phyloP scores from a whole-genome alignment of 2,113 vertebrate genomes.

The Myxocyprinus asiaticus region DNA sequence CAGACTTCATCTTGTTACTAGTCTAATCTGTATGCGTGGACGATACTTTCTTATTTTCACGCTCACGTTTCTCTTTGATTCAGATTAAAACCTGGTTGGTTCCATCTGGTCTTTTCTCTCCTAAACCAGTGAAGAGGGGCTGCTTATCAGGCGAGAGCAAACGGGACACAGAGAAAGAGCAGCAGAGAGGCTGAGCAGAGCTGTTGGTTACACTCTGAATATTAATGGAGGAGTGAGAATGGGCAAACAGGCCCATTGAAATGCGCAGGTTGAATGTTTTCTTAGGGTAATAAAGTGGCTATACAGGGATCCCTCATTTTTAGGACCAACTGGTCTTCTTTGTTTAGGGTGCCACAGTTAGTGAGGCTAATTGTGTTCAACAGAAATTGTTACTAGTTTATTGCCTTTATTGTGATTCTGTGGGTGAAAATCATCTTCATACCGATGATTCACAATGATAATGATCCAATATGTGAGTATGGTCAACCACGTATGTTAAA shows the following conservation, averaged over 20 bases:
- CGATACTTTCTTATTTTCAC: slow-evolving; percentile 42
- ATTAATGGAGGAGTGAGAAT: slow-evolving; percentile 73
- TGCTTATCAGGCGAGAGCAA: slow-evolving; percentile 70
- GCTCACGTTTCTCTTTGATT: slow-evolving; percentile 47
- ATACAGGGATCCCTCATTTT: slow-evolving; percentile 66
- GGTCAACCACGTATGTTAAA: too few relatives aligned
- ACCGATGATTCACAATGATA: background rate
- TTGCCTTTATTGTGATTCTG: slow-evolving; percentile 9
- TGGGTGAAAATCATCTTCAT: background rate
- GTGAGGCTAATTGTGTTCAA: slow-evolving; percentile 28
- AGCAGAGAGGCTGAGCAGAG: slow-evolving; percentile 48
- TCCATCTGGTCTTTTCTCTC: slow-evolving; percentile 71
- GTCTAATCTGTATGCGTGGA: slow-evolving; percentile 50
- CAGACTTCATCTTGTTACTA: slow-evolving; percentile 46
- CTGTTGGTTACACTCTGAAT: slow-evolving; percentile 67
- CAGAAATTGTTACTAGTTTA: slow-evolving; percentile 24
- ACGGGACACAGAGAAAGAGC: slow-evolving; percentile 11
- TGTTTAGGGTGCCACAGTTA: slow-evolving; percentile 40
- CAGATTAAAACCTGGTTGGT: slow-evolving; percentile 60
- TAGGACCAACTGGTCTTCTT: slow-evolving; percentile 66
- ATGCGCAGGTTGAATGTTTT: slow-evolving; percentile 77
- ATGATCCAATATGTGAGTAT: background rate
- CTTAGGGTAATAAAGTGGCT: slow-evolving; percentile 76
- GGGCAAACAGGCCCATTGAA: slow-evolving; percentile 76
- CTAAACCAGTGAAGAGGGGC: slow-evolving; percentile 65